Conservation (phyloP, 2,888 invertebrate species). For the Alitta virens region DNA sequence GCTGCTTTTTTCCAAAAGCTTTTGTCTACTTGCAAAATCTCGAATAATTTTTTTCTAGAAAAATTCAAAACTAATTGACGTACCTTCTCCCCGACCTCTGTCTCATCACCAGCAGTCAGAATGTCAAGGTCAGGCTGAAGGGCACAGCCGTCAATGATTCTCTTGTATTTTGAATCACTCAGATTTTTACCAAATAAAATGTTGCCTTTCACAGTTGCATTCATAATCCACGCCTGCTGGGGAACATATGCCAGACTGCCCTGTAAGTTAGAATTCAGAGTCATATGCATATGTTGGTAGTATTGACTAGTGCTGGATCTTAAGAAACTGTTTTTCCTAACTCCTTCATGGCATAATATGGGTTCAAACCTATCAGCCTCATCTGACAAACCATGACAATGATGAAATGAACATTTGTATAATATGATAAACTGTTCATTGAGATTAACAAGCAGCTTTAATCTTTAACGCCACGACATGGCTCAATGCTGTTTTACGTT, state of each 20-base stretch:
- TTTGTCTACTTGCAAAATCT: no score
- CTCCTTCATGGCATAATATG: no score
- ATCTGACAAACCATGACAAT: no score
- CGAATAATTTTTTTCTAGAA: not conserved
- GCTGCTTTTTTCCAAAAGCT: no score
- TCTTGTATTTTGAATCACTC: slow-evolving; percentile 41
- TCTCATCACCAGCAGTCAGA: slow-evolving; percentile 61
- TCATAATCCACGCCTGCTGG: slow-evolving; percentile 63
- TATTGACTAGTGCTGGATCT: not conserved
- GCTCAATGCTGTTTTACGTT: no score
- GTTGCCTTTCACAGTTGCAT: slow-evolving; percentile 60
- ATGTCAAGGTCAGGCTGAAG: slow-evolving; percentile 60
- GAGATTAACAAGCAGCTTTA: no score
- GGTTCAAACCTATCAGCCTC: no score
- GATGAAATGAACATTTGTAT: no score
- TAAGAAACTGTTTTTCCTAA: not conserved
- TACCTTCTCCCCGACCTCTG: slow-evolving; percentile 61
- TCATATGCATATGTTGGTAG: not conserved
- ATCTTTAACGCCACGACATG: no score
- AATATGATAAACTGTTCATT: no score
- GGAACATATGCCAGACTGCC: slow-evolving; percentile 52
- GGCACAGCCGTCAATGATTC: slow-evolving; percentile 51
- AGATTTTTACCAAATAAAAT: slow-evolving; percentile 59
- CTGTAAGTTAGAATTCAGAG: slow-evolving; percentile 25
- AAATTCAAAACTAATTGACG: not conserved